Percentiles rank a stretch among this genome's conserved stretches.
Conservation (phyloP, 2,797 vertebrate genomes). For the Bryconaethiops microstoma region DNA sequence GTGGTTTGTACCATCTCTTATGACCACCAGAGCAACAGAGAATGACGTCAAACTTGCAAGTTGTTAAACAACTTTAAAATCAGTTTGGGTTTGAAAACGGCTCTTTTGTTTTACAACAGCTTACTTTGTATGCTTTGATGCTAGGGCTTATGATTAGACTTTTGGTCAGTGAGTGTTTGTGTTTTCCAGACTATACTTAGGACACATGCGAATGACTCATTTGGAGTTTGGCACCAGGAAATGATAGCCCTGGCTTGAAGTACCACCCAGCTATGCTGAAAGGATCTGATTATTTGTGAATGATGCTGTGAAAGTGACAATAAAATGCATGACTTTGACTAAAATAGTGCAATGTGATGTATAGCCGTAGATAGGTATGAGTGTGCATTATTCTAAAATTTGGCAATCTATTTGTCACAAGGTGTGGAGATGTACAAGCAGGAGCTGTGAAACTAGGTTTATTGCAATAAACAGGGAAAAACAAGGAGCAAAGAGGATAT, state of each 20-base stretch:
- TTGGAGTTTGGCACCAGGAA: constrained; percentile 37
- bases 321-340: neutral
- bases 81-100: neutral
- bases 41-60: neutral
- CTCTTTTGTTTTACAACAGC: constrained; percentile 28
- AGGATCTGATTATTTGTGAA: constrained; percentile 30
- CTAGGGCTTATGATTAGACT: constrained; percentile 26
- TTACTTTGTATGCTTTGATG: neutral
- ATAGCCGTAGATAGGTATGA: no score
- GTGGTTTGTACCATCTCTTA: constrained; percentile 2
- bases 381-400: neutral
- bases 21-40: neutral
- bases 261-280: constrained; percentile 31
- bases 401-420: no score
- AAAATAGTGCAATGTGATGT: neutral
- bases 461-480: no score
- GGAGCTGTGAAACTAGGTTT: no score
- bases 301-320: neutral
- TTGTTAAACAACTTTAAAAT: constrained; percentile 11
- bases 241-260: constrained; percentile 38
- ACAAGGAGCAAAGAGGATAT: no score
- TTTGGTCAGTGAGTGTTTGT: constrained; percentile 8
- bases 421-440: no score
- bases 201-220: constrained; percentile 27
- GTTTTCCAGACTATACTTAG: constrained; percentile 35